Base-by-base conservation (phyloP, 30 jellyfish, hydroid and myxozoan genomes). In the Aurelia sp. region DNA sequence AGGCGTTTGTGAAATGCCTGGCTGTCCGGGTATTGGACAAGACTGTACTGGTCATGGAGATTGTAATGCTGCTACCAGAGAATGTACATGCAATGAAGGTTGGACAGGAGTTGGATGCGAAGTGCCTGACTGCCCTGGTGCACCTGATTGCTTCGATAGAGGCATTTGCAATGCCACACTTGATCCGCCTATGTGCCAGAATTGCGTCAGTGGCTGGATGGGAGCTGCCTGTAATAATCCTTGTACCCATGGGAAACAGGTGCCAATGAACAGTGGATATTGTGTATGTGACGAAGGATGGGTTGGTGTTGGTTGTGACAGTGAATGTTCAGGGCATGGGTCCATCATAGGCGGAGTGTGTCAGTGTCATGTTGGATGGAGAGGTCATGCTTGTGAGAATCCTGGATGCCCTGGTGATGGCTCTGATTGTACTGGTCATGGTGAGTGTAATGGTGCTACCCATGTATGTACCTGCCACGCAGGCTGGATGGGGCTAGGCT, bases 381-480 rank as follows among this genome's bases (percentile, higher is more conserved):
- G 93, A 57, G 93, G 93, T 15, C 74, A 41, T 48, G 50, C 87
- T 50, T 84, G 93, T 66, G 93, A 84, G 23, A 84, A 84, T 40
- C 93, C 93, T 31, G 93, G 93, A n/a, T 84, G 93, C 40, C 93
- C 93, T 35, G 93, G 93, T 0, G 65, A 71, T 44, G 93, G 93
- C 40, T 62, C 93, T 23, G 93, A 84, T 33, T 84, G 93, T 62
- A 59, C 87, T 9, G 88, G 93, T 7, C 93, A 84, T 63, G 93
- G 93, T n/a, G 87, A 74, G 5, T 84, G 93, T 67, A 84, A 84
- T 40, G 93, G 87, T 13, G 83, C 65, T 5, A 71, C 93, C 1
- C 93, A 84, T 53, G 83, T 65, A 3, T 84, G 93, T 74, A 84
- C 93, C 4, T 84, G 93, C 55, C 62, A 84, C 63, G 77, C 82